These are phyloP conservation scores for Lepus townsendii DNA, from an alignment of 2,797 vertebrate species.

Conservation along the genomic window DNA sequence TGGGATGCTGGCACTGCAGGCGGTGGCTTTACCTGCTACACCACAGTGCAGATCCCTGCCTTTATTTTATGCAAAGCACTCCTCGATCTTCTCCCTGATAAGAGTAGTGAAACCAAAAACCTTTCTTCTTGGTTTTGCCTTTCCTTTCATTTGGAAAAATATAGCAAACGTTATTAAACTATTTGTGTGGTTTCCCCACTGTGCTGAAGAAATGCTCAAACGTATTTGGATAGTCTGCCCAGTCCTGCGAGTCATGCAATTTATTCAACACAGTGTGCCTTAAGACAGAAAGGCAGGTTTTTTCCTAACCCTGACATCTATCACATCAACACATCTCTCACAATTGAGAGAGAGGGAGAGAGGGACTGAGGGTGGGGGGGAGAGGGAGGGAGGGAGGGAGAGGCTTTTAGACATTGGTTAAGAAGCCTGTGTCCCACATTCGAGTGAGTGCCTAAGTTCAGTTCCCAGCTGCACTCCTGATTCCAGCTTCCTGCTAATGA, in stretches of 20 bases:
- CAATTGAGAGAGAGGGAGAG: too few relatives aligned
- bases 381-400: too few relatives aligned
- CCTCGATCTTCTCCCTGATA: neutral
- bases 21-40: too few relatives aligned
- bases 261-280: slow-evolving; percentile 34
- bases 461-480: too few relatives aligned
- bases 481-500: too few relatives aligned
- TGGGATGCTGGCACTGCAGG: too few relatives aligned
- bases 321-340: neutral
- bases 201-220: neutral
- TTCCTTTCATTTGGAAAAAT: slow-evolving; percentile 46
- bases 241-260: neutral
- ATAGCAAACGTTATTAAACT: neutral
- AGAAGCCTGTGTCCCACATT: too few relatives aligned
- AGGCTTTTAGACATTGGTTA: too few relatives aligned
- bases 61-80: neutral
- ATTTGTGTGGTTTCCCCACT: neutral
- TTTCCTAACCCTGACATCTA: neutral
- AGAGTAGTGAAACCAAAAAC: neutral
- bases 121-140: slow-evolving; percentile 17
- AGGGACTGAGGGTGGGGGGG: too few relatives aligned
- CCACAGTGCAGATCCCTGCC: too few relatives aligned
- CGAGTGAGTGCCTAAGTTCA: too few relatives aligned
- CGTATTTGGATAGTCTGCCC: neutral
- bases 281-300: neutral